These are phyloP conservation scores for Drosophila anomelani DNA, from an alignment of 2,888 invertebrate genomes.

Conservation along the genomic window DNA sequence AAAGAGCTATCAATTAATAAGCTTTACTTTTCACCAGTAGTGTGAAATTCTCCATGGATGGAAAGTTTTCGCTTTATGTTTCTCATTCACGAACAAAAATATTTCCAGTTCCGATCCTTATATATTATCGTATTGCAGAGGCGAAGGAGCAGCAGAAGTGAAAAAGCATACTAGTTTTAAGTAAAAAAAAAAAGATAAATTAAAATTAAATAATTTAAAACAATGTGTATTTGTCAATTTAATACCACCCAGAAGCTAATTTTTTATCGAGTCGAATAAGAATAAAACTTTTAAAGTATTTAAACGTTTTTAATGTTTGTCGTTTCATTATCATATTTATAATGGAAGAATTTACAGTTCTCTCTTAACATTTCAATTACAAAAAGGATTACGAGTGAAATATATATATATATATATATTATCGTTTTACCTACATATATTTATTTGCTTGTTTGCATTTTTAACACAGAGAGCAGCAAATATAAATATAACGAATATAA, in stretches of 20 bases:
- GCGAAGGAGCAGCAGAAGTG: background rate
- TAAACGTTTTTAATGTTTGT: background rate
- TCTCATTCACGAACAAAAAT: background rate
- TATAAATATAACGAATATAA: slow-evolving; percentile 31
- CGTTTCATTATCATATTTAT: slow-evolving; percentile 52
- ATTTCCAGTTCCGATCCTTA: background rate
- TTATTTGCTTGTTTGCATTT: slow-evolving; percentile 62
- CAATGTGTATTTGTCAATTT: background rate
- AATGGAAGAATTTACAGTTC: slow-evolving; percentile 73
- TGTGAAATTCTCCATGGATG: background rate
- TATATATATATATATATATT: slow-evolving; percentile 54
- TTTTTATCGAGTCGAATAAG: background rate
- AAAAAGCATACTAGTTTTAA: background rate
- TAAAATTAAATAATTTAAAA: background rate
- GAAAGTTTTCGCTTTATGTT: background rate
- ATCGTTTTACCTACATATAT: slow-evolving; percentile 66
- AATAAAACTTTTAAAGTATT: background rate
- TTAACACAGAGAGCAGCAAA: slow-evolving; percentile 68
- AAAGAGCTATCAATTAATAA: background rate
- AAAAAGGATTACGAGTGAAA: slow-evolving; percentile 35
- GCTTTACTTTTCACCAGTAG: background rate
- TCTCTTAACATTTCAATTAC: slow-evolving; percentile 52
- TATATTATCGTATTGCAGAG: background rate
- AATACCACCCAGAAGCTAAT: background rate
- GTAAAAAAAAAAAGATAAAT: background rate